These are phyloP conservation scores for Mesochorus sp. DNA, from an alignment of 2,888 invertebrate genomes.

Conservation along the genomic window DNA sequence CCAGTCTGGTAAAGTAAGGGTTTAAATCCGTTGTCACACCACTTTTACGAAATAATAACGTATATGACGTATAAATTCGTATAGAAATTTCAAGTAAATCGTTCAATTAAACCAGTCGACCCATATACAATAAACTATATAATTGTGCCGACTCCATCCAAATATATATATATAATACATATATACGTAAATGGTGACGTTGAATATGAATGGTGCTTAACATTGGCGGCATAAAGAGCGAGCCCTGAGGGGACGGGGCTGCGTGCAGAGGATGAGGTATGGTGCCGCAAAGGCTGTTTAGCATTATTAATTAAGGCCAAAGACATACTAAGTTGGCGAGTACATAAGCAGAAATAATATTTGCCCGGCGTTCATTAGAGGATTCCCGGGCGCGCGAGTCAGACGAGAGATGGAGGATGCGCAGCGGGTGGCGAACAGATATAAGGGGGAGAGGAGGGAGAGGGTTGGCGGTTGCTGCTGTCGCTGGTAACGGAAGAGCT, in stretches of 20 bases:
- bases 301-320: conserved; percentile 81
- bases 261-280: conserved; percentile 20
- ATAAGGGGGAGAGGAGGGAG: conserved; percentile 18
- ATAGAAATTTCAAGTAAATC: no score
- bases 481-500: conserved; percentile 46
- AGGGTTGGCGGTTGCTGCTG: conserved; percentile 17
- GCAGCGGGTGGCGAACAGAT: conserved; percentile 34
- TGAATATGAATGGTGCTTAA: neutral
- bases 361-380: conserved; percentile 81
- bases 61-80: no score
- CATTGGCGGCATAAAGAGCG: conserved; percentile 11
- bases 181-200: neutral
- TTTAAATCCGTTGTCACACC: no score
- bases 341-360: conserved; percentile 81
- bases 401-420: conserved; percentile 42
- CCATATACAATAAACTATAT: no score
- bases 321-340: conserved; percentile 80
- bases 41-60: no score
- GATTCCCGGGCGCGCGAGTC: conserved; percentile 70
- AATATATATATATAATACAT: no score
- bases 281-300: conserved; percentile 72
- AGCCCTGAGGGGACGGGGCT: neutral
- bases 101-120: no score
- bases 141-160: neutral
- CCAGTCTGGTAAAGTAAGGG: no score